Evolutionary conservation across 2,888 invertebrate species (phyloP).

Genomic region (Clistopyga incitator): DNA sequence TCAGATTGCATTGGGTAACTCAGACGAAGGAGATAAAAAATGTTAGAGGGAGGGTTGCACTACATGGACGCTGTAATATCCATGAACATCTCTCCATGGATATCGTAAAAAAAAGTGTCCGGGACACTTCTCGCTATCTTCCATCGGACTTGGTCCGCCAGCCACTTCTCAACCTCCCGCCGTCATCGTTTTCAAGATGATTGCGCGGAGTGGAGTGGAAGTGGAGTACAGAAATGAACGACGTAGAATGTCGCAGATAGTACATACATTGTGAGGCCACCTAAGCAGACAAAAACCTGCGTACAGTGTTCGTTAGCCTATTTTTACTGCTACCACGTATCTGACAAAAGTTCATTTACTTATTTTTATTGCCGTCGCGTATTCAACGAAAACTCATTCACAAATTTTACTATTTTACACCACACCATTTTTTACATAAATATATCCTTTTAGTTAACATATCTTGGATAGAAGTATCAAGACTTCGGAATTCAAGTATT

Average conservation of each 20-base stretch:
- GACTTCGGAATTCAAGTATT: too few relatives aligned
- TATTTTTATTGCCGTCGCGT: too few relatives aligned
- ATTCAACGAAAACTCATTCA: too few relatives aligned
- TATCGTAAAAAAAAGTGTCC: conserved; percentile 68
- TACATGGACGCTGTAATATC: conserved; percentile 48
- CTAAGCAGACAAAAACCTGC: neutral
- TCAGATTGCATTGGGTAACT: conserved; percentile 40
- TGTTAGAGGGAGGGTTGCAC: conserved; percentile 6
- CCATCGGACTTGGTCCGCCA: conserved; percentile 61
- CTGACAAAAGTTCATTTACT: too few relatives aligned
- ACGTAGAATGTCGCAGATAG: conserved; percentile 14
- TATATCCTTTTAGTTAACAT: too few relatives aligned
- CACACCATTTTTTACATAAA: too few relatives aligned
- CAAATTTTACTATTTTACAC: too few relatives aligned
- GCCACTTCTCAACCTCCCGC: conserved; percentile 46
- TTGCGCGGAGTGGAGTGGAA: neutral
- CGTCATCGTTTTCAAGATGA: conserved; percentile 58
- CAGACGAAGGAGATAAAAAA: conserved; percentile 40
- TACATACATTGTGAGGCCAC: neutral
- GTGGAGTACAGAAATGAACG: conserved; percentile 1
- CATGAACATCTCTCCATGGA: conserved; percentile 42
- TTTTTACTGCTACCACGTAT: too few relatives aligned
- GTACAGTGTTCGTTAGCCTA: too few relatives aligned
- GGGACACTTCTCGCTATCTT: conserved; percentile 60
- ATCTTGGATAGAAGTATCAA: too few relatives aligned